Base-by-base conservation (phyloP, 2,113 vertebrate species). In the Castor canadensis region DNA sequence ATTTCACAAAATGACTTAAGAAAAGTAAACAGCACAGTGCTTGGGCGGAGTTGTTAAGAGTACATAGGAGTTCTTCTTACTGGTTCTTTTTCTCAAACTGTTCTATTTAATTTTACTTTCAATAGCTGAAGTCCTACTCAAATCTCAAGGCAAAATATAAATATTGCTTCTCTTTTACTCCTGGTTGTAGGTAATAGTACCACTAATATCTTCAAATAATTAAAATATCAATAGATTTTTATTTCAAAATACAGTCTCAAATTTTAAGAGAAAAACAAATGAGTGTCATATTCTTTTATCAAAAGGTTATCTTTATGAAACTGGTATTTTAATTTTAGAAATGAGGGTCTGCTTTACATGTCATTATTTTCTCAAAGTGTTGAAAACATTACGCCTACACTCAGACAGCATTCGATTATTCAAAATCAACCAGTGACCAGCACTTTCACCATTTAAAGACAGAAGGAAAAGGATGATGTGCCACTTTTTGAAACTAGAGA, bases 241-340 rank as follows among this genome's bases (percentile, higher is more conserved):
- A 60, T 60, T 83, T 92, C 77, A 86, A 93, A 72, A 85, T 76
- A 52, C 0, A 83, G 43, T 8, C 24, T 92, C 22, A 76, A 26
- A 12, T 81, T 67, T 60, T 45, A 81, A 85, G 28, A 77, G 49
- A 72, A 92, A 93, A 77, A 54, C 30, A 95, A 56, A 58, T 32
- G 47, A 5, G 49, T 69, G 40, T 19, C 3, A 76, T 58, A 58
- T 2, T 76, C n/a, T 79, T 96, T 91, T 9, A 87, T 2, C 64
- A 66, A 95, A 72, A 20, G 2, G 15, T 62, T 73, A 77, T 24
- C 82, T 94, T 95, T 85, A 91, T 73, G 13, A 86, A 88, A 82
- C 10, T 28, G 35, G 67, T 54, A 86, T 45, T 91, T 94, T 62
- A 87, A 83, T n/a, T 84, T 87, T 54, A 95, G n/a, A 95, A 89